Evolutionary conservation across 2,797 vertebrate species (phyloP).

Genomic region (Lagorchestes hirsutus): DNA sequence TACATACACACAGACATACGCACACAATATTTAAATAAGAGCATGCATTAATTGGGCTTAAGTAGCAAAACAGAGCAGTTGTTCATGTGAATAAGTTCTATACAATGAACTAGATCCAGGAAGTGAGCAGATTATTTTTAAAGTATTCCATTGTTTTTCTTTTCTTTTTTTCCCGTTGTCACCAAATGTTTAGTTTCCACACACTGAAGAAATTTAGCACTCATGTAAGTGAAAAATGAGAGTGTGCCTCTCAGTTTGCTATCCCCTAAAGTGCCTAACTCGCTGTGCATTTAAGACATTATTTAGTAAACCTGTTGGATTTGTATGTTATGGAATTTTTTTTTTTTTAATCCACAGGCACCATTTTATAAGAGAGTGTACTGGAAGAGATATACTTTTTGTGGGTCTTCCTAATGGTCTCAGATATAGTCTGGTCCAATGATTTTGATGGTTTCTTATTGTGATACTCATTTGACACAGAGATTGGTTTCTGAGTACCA

Average conservation of each 20-base stretch:
- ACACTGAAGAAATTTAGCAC: not conserved
- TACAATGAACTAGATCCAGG: not conserved
- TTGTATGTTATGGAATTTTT: not conserved
- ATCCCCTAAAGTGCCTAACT: not conserved
- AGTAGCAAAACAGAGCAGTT: not conserved
- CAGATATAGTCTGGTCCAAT: accelerated
- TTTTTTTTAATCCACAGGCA: not conserved
- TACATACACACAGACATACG: not conserved
- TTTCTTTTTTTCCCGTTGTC: not conserved
- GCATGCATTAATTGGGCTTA: not conserved
- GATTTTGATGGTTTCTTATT: not conserved
- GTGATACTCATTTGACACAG: conserved; percentile 5
- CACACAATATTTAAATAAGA: not conserved
- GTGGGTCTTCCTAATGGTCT: accelerated
- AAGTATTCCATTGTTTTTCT: not conserved
- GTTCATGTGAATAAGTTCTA: not conserved
- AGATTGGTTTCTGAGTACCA: conserved; percentile 44
- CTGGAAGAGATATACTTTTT: not conserved
- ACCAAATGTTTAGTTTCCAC: not conserved
- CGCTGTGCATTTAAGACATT: not conserved
- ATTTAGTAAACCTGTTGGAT: not conserved
- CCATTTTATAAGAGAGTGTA: not conserved
- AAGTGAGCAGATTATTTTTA: not conserved
- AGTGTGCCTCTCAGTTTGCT: not conserved
- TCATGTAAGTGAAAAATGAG: not conserved